These are phyloP conservation scores for Argyra leucocephala DNA, from an alignment of 2,888 invertebrate species.

Conservation along the genomic window DNA sequence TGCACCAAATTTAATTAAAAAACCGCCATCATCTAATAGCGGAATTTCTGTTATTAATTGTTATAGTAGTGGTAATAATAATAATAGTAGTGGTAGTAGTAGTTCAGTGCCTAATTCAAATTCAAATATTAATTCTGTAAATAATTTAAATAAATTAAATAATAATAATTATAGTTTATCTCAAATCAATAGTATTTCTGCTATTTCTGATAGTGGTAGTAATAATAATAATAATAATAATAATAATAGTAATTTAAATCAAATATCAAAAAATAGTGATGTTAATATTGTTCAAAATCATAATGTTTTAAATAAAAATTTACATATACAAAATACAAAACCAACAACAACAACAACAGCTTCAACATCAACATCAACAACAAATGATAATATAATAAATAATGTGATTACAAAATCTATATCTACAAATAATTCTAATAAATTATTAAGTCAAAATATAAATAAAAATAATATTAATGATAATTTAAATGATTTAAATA, in stretches of 20 bases:
- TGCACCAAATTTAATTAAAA: background rate
- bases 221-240: slow-evolving; percentile 20
- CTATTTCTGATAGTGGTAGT: slow-evolving; percentile 21
- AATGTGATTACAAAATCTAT: slow-evolving; percentile 9
- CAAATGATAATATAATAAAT: background rate
- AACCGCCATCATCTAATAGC: background rate
- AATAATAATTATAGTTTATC: slow-evolving; percentile 18
- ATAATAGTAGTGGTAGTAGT: slow-evolving; percentile 25
- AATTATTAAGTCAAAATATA: slow-evolving; percentile 1
- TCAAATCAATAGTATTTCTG: slow-evolving; percentile 23
- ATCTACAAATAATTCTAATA: background rate
- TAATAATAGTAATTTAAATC: slow-evolving; percentile 21
- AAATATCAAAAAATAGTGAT: slow-evolving; percentile 10
- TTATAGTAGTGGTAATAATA: slow-evolving; percentile 23
- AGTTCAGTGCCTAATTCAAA: slow-evolving; percentile 26
- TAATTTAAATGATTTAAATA: slow-evolving; percentile 26
- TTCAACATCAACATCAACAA: background rate
- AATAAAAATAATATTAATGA: slow-evolving; percentile 24
- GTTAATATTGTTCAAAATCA: slow-evolving; percentile 12
- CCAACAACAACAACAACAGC: background rate
- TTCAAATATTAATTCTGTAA: slow-evolving; percentile 23
- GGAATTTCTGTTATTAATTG: slow-evolving; percentile 10
- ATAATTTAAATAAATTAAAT: slow-evolving; percentile 23
- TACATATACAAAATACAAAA: background rate
- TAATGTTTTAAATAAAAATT: slow-evolving; percentile 9